These are phyloP conservation scores for Dipodomys ordii DNA, from an alignment of 2,113 vertebrate genomes.

Conservation along the genomic window DNA sequence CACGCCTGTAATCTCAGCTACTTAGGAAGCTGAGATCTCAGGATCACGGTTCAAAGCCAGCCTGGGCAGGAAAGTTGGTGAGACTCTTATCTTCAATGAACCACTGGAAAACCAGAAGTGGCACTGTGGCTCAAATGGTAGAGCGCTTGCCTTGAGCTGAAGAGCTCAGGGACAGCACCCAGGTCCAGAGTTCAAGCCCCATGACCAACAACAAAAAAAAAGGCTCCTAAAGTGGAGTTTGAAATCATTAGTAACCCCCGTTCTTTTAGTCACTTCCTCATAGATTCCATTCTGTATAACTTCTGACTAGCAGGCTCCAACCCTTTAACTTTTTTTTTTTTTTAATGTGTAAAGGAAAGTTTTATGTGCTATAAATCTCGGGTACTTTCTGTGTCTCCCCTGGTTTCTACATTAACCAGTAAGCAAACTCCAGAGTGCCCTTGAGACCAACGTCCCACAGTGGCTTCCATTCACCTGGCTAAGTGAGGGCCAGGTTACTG, in stretches of 20 bases:
- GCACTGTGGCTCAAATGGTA: too few species aligned
- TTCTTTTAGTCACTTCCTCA: neutral
- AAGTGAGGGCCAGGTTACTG: conserved; percentile 49
- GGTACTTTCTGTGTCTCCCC: neutral
- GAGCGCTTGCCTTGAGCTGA: too few species aligned
- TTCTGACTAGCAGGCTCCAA: neutral
- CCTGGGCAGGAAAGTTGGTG: too few species aligned
- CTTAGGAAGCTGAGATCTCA: too few species aligned
- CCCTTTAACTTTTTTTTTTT: neutral
- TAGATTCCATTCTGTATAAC: neutral
- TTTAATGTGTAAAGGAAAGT: neutral
- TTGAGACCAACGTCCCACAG: conserved; percentile 6
- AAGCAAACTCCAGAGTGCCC: conserved; percentile 55
- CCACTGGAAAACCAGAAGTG: too few species aligned
- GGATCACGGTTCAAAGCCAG: too few species aligned
- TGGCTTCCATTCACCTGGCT: conserved; percentile 70
- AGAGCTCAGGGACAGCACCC: too few species aligned
- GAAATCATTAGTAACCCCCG: neutral
- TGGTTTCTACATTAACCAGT: conserved; percentile 2
- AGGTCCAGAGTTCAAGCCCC: too few species aligned
- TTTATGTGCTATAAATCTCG: conserved; percentile 7
- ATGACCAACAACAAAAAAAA: too few species aligned
- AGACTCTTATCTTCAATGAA: too few species aligned
- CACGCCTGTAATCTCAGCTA: too few species aligned
- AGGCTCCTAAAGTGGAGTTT: neutral